Evolutionary conservation across 1,140 invertebrate genomes (phyloP), one percentile per base, ranked within the genome.

Genomic region (Tetramorium simillimum): DNA sequence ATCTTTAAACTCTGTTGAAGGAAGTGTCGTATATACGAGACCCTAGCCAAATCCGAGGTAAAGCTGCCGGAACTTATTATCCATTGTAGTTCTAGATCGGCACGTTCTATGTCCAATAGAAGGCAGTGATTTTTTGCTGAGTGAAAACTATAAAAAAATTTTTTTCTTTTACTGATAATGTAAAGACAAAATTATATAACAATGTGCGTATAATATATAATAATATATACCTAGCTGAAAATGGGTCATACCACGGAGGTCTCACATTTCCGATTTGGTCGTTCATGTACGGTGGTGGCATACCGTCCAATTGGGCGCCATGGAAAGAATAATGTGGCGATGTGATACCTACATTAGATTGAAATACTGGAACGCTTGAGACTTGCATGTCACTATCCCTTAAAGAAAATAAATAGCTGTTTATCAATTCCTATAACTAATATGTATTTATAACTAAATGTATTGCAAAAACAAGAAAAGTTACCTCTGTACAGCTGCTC

Each of bases 1-100:
- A 96, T 97, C 91, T 97, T 96, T 65, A 98, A 97, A 46, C 97
- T 96, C 78, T 97, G 96, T 95, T 98, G 97, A 73, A 99, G 94
- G 81, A 96, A 96, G 12, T 95, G 88, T 73, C 96, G 91, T 63
- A 95, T 94, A 24, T 93, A 93, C 18, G 93, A 92, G 51, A 97
- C 96, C 51, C 95, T 93, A 2, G 96, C 95, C 96, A 96, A 96
- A 91, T 95, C 91, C 46, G 92, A 67, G n/a, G 87, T 86, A 18
- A 95, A 90, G 62, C 93, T 92, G 21, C 96, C 95, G 2, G 94
- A 95, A 91, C 94, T 95, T 69, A 96, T 89, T 67, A 96, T 94
- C 89, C 94, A 95, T 86, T 96, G 95, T 43, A 97, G 88, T 91
- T 96, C 96, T 46, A 94, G 93, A 92, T 97, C 96, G 3, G 96